phyloP scores from a whole-genome alignment of 2,888 invertebrate species.

The Sylvicola cinctus region DNA sequence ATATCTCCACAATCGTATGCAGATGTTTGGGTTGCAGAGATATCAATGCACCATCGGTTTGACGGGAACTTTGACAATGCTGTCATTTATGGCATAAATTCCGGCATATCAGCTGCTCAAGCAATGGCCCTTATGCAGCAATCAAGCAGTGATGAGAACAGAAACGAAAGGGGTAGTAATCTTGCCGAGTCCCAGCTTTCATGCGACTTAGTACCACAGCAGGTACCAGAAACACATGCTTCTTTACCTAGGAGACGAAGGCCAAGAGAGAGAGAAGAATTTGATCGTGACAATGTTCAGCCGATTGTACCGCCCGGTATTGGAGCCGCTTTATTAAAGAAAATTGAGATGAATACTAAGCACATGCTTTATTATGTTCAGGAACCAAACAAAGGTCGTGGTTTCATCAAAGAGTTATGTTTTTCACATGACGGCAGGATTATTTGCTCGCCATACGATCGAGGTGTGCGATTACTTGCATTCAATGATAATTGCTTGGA shows the following conservation, averaged over 20 bases:
- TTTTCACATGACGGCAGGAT: slow-evolving; percentile 80
- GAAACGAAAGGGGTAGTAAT: no score
- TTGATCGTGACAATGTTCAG: not conserved
- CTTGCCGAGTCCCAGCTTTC: no score
- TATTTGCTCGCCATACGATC: slow-evolving; percentile 76
- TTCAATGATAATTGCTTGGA: slow-evolving; percentile 62
- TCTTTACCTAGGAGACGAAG: no score
- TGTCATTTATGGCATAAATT: not conserved
- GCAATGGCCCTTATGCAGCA: not conserved
- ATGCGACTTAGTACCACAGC: no score
- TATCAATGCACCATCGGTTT: slow-evolving; percentile 20
- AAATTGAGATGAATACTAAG: slow-evolving; percentile 14
- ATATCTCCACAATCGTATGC: slow-evolving; percentile 12
- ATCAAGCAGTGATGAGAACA: no score
- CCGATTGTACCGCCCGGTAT: no score
- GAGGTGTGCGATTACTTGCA: slow-evolving; percentile 65
- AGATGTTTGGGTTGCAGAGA: slow-evolving; percentile 26
- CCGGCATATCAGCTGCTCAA: not conserved
- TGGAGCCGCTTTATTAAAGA: slow-evolving; percentile 4
- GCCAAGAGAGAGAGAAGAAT: not conserved
- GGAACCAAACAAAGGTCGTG: slow-evolving; percentile 75
- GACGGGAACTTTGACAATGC: slow-evolving; percentile 2
- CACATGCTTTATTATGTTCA: slow-evolving; percentile 65
- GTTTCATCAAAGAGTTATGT: slow-evolving; percentile 82
- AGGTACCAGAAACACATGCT: no score